Evolutionary conservation across 2,113 vertebrate genomes (phyloP), one percentile per base, ranked within the genome.

Genomic region (Cryptoleucopteryx plumbea): DNA sequence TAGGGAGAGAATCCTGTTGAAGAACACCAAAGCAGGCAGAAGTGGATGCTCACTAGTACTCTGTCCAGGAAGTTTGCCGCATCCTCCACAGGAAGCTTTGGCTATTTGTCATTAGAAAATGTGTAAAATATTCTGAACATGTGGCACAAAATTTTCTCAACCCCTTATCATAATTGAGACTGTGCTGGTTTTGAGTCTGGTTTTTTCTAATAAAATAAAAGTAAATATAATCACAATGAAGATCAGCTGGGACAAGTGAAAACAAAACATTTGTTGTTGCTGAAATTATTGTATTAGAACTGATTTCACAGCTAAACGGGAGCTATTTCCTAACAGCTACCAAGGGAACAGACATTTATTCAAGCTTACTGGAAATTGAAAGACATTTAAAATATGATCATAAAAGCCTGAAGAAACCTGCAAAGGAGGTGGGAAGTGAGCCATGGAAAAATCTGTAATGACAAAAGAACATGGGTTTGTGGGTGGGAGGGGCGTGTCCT

Each of bases 291-390:
- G 29, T 42, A 88, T 80, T 85, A 82, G 58, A 52, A 61, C 59
- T n/a, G 56, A 94, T 92, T 89, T 84, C 78, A 91, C 48, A 94
- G 75, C 75, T 86, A 94, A 92, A 84, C 53, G 72, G 48, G 12
- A 94, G 36, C 70, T 79, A 68, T 85, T 93, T 95, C 81, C 47
- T 91, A 97, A 93, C 42, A 77, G 82, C 88, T 87, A 89, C 89
- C 45, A 7, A 83, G 91, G 78, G 89, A 97, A 88, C 18, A 96
- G 89, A 90, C 93, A 77, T 95, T 96, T 93, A 88, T 95, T 94
- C 70, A 94, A 87, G 84, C 48, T 91, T 94, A 95, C 66, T 66
- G 61, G 53, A 93, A 96, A 90, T 8, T 68, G 83, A 97, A 89
- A 82, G 61, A 62, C 66, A 82, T 91, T 94, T 89, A 79, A 82